Base-by-base conservation (phyloP, 2,797 vertebrate genomes). In the Rhinophrynus dorsalis region DNA sequence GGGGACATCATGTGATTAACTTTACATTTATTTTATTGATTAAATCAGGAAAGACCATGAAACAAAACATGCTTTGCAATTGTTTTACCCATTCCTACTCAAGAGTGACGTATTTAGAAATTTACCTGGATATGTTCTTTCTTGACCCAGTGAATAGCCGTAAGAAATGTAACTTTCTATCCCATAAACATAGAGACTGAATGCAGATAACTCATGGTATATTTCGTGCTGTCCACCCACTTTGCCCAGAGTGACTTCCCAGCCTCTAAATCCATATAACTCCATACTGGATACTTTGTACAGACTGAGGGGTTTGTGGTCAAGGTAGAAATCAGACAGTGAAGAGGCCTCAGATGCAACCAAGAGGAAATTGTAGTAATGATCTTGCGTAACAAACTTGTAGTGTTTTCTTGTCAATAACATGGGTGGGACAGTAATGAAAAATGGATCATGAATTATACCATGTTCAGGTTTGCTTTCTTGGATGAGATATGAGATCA, bases 91-190 rank as follows among this genome's bases (percentile, higher is more conserved):
- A n/a, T n/a, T n/a, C n/a, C n/a, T n/a, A n/a, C n/a, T n/a, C n/a
- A n/a, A n/a, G n/a, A n/a, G n/a, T n/a, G n/a, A n/a, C n/a, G n/a
- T n/a, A n/a, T n/a, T n/a, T n/a, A n/a, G n/a, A n/a, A n/a, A n/a
- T n/a, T 56, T 64, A 72, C 68, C 68, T 65, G 60, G 52, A 37
- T 42, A 42, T 11, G 3, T 24, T 26, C 24, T 13, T 42, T 50
- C 42, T 6, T 72, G 60, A 4, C 68, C 68, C 40, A 72, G 37
- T 1, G 68, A 50, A 30, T 72, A 72, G 18, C 68, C 68, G 42
- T 57, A 72, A 5, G 68, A 72, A 32, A 48, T 15, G 24, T 12
- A 17, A 0, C 1, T 13, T 23, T 38, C 60, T 18, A 33, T 32
- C 0, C 68, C 68, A 64, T 40, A 72, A 38, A 72, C 60, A 48